Evolutionary conservation across 2,113 vertebrate species (phyloP), one percentile per base, ranked within the genome.

Genomic region (Xyrauchen texanus): DNA sequence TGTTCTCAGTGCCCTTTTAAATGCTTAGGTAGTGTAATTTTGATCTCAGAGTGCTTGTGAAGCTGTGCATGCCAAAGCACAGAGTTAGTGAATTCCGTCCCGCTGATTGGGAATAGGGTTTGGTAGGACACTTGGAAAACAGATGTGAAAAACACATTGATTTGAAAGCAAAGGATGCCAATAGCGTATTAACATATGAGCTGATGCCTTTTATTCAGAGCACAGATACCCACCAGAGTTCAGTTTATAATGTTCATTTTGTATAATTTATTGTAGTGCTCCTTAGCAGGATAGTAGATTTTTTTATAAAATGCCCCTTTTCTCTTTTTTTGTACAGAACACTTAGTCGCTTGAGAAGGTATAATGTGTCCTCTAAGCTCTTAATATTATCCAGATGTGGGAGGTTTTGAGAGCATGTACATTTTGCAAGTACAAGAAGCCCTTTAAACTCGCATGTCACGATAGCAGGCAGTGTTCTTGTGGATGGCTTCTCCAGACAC

Each of bases 71-170:
- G 53, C 65, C 44, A 57, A 68, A 8, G 21, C 44, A 44, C 46
- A 62, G 58, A 76, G 67, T 16, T 68, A 68, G 74, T 67, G 58
- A 88, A 49, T 77, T 81, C 9, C 68, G 65, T 82, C 85, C 73
- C 77, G 53, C 80, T 83, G 80, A 83, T 82, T 60, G 55, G 51
- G 42, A 71, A 64, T 83, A 73, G 61, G 63, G 83, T 84, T 85
- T 81, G 71, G 76, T 75, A 79, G 80, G 82, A 87, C 74, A 79
- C 73, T 79, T 69, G 65, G 21, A 84, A 58, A 82, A 78, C 73
- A 84, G 76, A 85, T 82, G 85, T 85, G 65, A 21, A 86, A 78
- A 87, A 82, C 83, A 84, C 73, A 89, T 88, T 55, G 87, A 89
- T 90, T 34, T 87, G n/a, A 15, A 53, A 85, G 83, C 70, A 57